Evolutionary conservation across 1,140 invertebrate species (phyloP).

Genomic region (Anoplolepis gracilipes): DNA sequence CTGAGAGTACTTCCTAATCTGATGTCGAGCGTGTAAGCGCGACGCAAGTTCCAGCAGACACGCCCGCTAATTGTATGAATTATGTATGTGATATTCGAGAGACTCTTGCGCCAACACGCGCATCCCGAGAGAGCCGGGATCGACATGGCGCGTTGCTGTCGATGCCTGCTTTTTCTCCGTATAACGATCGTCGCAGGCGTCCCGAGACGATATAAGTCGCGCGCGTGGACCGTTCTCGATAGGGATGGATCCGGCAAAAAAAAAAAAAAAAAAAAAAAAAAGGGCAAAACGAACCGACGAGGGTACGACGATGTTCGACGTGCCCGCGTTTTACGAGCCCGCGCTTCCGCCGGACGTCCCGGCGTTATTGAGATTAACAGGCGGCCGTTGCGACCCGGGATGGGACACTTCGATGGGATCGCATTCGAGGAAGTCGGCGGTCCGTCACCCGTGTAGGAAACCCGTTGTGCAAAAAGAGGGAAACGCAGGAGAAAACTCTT

Average conservation of each 20-base stretch:
- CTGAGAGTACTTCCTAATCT: slow-evolving; percentile 29
- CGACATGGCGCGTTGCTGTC: background rate
- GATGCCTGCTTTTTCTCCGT: background rate
- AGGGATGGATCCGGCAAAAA: slow-evolving; percentile 29
- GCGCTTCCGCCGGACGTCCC: slow-evolving; percentile 75
- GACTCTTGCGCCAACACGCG: slow-evolving; percentile 65
- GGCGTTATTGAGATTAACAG: slow-evolving; percentile 82
- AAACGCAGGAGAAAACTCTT: background rate
- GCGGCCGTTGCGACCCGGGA: slow-evolving; percentile 56
- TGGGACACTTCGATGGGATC: slow-evolving; percentile 69
- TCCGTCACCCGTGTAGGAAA: slow-evolving; percentile 44
- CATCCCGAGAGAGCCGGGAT: slow-evolving; percentile 36
- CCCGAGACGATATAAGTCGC: slow-evolving; percentile 29
- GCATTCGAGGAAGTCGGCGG: slow-evolving; percentile 56
- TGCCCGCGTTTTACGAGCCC: slow-evolving; percentile 75
- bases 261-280: slow-evolving; percentile 40
- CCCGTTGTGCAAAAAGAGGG: background rate
- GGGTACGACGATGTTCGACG: slow-evolving; percentile 21
- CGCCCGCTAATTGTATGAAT: slow-evolving; percentile 77
- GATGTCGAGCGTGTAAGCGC: slow-evolving; percentile 48
- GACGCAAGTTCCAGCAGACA: slow-evolving; percentile 65
- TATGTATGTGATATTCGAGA: slow-evolving; percentile 69
- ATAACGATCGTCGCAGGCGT: slow-evolving; percentile 29
- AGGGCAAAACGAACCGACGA: slow-evolving; percentile 52
- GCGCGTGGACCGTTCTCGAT: slow-evolving; percentile 38